Evolutionary conservation across 2,888 invertebrate species (phyloP).

Genomic region (Mimas tiliae): DNA sequence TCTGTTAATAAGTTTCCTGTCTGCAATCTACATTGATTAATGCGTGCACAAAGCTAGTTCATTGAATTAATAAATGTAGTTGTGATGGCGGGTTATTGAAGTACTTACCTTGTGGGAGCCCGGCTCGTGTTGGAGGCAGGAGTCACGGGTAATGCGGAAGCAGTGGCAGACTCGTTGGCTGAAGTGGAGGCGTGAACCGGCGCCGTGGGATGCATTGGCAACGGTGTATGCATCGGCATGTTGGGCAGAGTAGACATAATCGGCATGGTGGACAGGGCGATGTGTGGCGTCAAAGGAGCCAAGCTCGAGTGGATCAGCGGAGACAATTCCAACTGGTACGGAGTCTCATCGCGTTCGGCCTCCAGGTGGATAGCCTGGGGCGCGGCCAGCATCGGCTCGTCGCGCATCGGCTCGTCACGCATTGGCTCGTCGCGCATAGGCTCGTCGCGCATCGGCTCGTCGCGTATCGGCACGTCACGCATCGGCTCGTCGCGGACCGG

Average conservation of each 20-base stretch:
- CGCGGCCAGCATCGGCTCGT: slow-evolving; percentile 32
- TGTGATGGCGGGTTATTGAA: neutral
- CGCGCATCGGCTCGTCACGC: slow-evolving; percentile 13
- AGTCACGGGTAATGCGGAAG: neutral
- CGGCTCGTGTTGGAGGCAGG: slow-evolving; percentile 5
- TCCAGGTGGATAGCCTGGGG: neutral
- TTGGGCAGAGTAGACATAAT: neutral
- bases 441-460: slow-evolving; percentile 30
- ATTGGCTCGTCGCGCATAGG: slow-evolving; percentile 31
- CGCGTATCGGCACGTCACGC: slow-evolving; percentile 20
- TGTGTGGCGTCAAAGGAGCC: neutral
- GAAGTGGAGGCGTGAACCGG: slow-evolving; percentile 8
- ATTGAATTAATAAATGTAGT: neutral
- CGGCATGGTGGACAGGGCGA: neutral
- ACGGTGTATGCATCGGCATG: neutral
- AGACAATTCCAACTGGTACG: neutral
- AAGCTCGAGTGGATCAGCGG: neutral
- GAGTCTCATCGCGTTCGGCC: slow-evolving; percentile 4
- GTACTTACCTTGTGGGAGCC: slow-evolving; percentile 3
- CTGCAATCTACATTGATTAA: slow-evolving; percentile 6
- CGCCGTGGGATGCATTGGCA: neutral
- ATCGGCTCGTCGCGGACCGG: slow-evolving; percentile 32
- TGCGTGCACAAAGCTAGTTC: slow-evolving; percentile 19
- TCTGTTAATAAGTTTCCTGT: neutral
- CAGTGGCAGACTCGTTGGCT: neutral